Conservation (phyloP, 2,113 vertebrate species). For the Cochlearius cochlearius region DNA sequence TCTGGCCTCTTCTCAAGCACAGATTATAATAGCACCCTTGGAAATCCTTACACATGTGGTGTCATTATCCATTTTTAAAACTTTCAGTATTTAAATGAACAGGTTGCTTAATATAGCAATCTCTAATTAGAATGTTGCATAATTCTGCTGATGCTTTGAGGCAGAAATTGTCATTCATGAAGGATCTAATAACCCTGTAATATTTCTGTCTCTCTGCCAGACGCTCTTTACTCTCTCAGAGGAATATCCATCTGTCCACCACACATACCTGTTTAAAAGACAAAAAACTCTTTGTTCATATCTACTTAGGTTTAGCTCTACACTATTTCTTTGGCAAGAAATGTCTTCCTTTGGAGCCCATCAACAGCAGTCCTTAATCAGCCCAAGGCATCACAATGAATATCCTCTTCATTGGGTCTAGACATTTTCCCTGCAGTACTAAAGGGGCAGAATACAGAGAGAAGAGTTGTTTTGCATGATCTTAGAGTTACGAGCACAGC, state of each 20-base stretch:
- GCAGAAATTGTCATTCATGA: not conserved
- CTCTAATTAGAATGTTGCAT: not conserved
- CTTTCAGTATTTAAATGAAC: not conserved
- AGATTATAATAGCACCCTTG: not conserved
- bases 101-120: not conserved
- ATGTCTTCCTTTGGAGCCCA: not conserved
- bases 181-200: not conserved
- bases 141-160: slow-evolving; percentile 18
- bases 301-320: not conserved
- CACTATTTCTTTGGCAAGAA: not conserved
- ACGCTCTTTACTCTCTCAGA: not conserved
- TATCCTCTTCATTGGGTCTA: not conserved
- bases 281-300: not conserved
- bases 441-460: not conserved
- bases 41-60: not conserved
- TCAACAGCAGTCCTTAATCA: not conserved
- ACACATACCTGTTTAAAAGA: not conserved
- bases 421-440: not conserved
- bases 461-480: not conserved
- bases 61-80: not conserved
- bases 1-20: not conserved
- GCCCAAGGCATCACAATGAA: not conserved
- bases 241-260: not conserved
- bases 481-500: not conserved
- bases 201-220: not conserved